Base-by-base conservation (phyloP, 2,797 vertebrate genomes). In the Dendrocincla fuliginosa region DNA sequence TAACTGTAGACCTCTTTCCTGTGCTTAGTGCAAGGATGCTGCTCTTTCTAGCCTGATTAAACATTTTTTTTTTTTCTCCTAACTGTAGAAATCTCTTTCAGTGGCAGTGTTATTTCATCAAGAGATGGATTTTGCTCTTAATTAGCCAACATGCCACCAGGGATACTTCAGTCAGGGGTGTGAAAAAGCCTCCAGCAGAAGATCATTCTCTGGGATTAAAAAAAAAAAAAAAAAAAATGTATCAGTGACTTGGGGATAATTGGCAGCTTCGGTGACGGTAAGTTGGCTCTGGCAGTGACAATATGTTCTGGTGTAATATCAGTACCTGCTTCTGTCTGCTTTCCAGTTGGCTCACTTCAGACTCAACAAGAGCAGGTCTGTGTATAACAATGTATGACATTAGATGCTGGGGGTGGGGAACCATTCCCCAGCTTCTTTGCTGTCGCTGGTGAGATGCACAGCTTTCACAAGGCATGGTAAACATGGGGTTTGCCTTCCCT, bases 71-170 rank as follows among this genome's bases (percentile, higher is more conserved):
- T 18, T 35, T 27, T 39, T 39, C 35, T 19, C 8, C 93, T 16
- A 97, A 96, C 86, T 80, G 87, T 94, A 97, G 97, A 97, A 97
- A 95, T 97, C 89, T 92, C 94, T 96, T 97, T 95, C 94, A 87
- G 93, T 97, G 96, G 97, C 95, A 97, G 97, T 96, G 97, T 98
- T 98, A 97, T 98, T 97, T 98, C 98, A 98, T 98, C 97, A 98
- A 97, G 98, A 98, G 97, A 98, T 97, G 97, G 97, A 97, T 98
- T 98, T 98, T 97, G 98, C 97, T 98, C 97, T 98, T 98, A 98
- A 98, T 98, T 98, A 98, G 97, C 97, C 97, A 97, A 96, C 96
- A 96, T 96, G 97, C 96, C 98, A 98, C 97, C 73, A 96, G 97
- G 98, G 98, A 98, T 95, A 93, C 96, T 97, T 98, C 96, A 95